phyloP scores from a whole-genome alignment of 2,113 vertebrate species.

The Chionis minor region DNA sequence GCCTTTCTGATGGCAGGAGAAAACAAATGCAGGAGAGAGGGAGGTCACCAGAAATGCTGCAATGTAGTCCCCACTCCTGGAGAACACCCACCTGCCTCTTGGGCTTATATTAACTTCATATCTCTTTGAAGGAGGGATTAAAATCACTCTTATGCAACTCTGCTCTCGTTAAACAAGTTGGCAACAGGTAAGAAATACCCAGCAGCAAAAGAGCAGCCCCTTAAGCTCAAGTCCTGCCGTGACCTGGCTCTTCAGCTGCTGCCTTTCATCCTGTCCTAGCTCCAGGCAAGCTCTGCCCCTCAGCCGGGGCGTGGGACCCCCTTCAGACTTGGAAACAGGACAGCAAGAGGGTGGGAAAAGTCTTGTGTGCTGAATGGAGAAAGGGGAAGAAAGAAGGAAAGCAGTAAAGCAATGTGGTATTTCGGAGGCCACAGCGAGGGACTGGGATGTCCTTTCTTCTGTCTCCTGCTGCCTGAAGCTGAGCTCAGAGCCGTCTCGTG shows the following conservation, averaged over 20 bases:
- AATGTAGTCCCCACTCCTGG: not conserved
- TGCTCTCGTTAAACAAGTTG: not conserved
- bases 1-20: not conserved
- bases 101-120: not conserved
- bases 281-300: not conserved
- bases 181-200: not conserved
- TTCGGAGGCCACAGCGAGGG: not conserved
- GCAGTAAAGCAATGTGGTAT: not conserved
- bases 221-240: not conserved
- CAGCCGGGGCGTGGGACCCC: not conserved
- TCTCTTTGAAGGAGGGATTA: not conserved
- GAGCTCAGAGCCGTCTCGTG: not conserved
- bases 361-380: not conserved
- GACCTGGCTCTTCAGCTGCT: not conserved
- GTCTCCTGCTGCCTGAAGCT: not conserved
- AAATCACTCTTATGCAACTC: not conserved
- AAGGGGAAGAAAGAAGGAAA: not conserved
- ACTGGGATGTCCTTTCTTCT: not conserved
- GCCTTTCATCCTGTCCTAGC: not conserved
- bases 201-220: not conserved
- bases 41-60: not conserved
- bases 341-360: not conserved
- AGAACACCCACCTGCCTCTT: not conserved
- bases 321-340: not conserved
- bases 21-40: not conserved